Evolutionary conservation across 2,797 vertebrate genomes (phyloP).

Genomic region (Sebastes reedi): DNA sequence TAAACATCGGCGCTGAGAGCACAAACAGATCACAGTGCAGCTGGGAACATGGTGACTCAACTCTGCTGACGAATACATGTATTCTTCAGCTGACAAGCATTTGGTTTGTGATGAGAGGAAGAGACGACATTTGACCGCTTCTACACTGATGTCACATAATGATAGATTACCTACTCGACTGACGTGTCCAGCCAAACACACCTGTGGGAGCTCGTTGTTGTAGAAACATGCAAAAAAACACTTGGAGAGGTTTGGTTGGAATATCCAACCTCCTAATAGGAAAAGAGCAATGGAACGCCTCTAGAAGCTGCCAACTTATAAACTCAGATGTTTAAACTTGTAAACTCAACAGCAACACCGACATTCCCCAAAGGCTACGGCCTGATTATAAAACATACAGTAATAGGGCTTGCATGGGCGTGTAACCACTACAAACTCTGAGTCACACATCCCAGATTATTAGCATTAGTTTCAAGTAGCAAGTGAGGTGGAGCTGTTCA

Average conservation of each 20-base stretch:
- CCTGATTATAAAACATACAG: background rate
- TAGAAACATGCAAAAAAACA: background rate
- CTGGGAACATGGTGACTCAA: conserved; percentile 46
- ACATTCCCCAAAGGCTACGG: background rate
- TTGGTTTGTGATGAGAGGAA: conserved; percentile 30
- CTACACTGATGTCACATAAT: conserved; percentile 23
- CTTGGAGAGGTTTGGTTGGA: background rate
- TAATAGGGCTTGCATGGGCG: background rate
- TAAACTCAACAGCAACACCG: background rate
- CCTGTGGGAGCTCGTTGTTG: background rate
- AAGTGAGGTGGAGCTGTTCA: background rate
- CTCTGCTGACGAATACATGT: conserved; percentile 22
- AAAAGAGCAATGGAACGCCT: background rate
- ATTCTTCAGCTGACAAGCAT: conserved; percentile 22
- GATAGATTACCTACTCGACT: conserved; percentile 12
- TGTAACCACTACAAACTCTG: background rate
- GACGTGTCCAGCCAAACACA: conserved; percentile 1
- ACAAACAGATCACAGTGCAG: conserved; percentile 31
- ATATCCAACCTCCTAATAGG: background rate
- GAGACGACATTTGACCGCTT: background rate
- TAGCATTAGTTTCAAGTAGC: background rate
- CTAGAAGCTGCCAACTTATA: background rate
- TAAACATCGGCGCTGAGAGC: conserved; percentile 14
- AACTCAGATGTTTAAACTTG: conserved; percentile 28
- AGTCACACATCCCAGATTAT: background rate